Base-by-base conservation (phyloP, 2,113 vertebrate species). In the Condylura cristata region DNA sequence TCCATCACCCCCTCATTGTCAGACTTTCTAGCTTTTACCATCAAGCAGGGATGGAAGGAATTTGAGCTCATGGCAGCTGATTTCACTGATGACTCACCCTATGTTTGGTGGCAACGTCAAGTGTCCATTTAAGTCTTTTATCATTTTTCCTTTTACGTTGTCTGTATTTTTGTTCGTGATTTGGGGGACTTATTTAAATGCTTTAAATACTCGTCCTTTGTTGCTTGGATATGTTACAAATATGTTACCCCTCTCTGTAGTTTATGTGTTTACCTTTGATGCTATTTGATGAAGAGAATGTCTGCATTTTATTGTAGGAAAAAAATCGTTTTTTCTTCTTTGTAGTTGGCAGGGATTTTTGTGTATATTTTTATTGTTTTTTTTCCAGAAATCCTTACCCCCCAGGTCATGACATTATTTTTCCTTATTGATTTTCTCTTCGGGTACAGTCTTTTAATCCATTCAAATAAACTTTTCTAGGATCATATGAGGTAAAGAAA, bases 371-470 rank as follows among this genome's bases (percentile, higher is more conserved):
- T 53, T 53, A 48, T 53, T 56, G 46, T 34, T 56, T 20, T 79
- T 24, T 16, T 72, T 32, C 39, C 63, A 26, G 46, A 86, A 48
- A 74, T 63, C 32, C 24, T 58, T 66, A 68, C 20, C 20, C 46
- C 22, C 28, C 41, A 71, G 39, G 66, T 51, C n/a, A 76, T n/a
- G 11, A 22, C 17, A 85, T 4, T 66, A 46, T 46, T 8, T 89
- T 97, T 93, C 28, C 39, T 82, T 86, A 74, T 30, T 61, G 8
- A 63, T 89, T 94, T 94, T 78, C 58, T 51, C 60, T 60, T 28
- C 3, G 53, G 22, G 37, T 76, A 14, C 32, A 32, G 34, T 83
- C 71, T 89, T 66, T 94, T 46, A 65, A 72, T 6, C 9, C 26
- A 85, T 7, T 60, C 13, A 93, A 86, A 58, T 20, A 0, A 58